Conservation (phyloP, 2,888 invertebrate genomes). For the Thymelicus acteon region DNA sequence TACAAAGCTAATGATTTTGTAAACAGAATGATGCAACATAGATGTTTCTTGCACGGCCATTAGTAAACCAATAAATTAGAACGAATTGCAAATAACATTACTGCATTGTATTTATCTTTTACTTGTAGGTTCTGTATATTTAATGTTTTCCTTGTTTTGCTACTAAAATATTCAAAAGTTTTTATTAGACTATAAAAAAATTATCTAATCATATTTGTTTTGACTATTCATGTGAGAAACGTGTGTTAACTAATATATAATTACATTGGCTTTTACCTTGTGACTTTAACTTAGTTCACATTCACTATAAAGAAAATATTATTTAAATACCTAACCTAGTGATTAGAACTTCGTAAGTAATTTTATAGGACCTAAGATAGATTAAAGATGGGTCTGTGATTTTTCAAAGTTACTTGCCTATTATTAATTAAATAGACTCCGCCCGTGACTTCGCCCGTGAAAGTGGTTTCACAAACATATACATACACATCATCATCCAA, state of each 20-base stretch:
- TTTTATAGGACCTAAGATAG: too few relatives aligned
- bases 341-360: too few relatives aligned
- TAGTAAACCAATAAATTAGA: slow-evolving; percentile 25
- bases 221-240: neutral
- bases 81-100: slow-evolving; percentile 22
- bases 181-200: neutral
- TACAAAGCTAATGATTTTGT: slow-evolving; percentile 19
- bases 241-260: neutral
- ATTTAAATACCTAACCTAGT: too few relatives aligned
- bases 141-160: slow-evolving; percentile 22
- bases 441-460: too few relatives aligned
- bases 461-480: too few relatives aligned
- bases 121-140: slow-evolving; percentile 10
- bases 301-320: neutral
- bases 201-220: neutral
- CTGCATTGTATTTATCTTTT: slow-evolving; percentile 23
- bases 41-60: slow-evolving; percentile 24
- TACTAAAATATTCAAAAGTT: slow-evolving; percentile 12
- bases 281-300: neutral
- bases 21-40: slow-evolving; percentile 35
- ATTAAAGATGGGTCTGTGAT: too few relatives aligned
- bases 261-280: neutral
- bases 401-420: too few relatives aligned
- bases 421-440: too few relatives aligned
- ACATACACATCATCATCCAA: too few relatives aligned